Conservation (phyloP, 92 coral and sea anemone species). For the Meandrina meandrites region DNA sequence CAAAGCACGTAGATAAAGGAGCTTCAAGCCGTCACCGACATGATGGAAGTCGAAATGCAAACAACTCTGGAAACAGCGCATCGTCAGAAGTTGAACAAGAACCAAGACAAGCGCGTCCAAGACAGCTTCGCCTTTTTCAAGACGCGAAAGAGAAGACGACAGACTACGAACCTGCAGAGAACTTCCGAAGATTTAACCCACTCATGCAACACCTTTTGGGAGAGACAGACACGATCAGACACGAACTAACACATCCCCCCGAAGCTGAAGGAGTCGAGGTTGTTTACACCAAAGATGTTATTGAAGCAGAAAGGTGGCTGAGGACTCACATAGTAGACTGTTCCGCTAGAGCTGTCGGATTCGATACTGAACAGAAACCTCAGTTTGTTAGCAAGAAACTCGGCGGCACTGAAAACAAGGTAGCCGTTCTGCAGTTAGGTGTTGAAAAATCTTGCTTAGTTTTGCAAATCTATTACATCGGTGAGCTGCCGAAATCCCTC, state of each 20-base stretch:
- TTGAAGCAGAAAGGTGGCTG: conserved; percentile 67
- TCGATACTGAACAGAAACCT: conserved; percentile 81
- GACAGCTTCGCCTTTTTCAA: not conserved
- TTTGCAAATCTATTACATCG: conserved; percentile 64
- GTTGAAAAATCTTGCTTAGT: conserved; percentile 61
- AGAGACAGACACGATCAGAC: not conserved
- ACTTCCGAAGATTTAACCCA: not conserved
- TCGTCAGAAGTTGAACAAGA: not conserved
- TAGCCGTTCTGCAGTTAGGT: conserved; percentile 75
- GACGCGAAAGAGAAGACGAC: not conserved
- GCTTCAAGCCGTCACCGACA: not conserved
- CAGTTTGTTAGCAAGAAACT: conserved; percentile 70
- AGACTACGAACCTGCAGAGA: not conserved
- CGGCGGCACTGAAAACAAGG: conserved; percentile 65
- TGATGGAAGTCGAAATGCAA: not conserved
- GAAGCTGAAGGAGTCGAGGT: conserved; percentile 54
- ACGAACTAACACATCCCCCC: conserved; percentile 40
- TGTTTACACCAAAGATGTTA: conserved; percentile 59
- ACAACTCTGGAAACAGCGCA: not conserved
- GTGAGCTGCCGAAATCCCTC: conserved; percentile 56
- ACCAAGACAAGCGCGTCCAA: not conserved
- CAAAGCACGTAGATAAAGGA: not conserved
- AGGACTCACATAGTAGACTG: conserved; percentile 42
- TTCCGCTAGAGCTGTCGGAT: conserved; percentile 61
- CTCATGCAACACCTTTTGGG: not conserved